Evolutionary conservation across 2,797 vertebrate genomes (phyloP).

Genomic region (Neomorphus geoffroyi): DNA sequence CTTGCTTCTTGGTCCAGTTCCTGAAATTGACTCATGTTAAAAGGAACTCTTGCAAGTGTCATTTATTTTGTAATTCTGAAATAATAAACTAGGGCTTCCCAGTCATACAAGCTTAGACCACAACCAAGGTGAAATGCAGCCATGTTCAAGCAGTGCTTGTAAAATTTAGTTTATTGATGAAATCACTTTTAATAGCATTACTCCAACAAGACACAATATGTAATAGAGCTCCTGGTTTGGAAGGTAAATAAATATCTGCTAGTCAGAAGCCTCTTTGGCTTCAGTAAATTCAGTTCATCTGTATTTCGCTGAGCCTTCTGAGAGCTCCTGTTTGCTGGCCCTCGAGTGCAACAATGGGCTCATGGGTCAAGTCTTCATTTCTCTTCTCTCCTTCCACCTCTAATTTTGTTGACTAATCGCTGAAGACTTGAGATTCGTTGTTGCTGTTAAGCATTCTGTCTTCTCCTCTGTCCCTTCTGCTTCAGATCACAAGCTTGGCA

Average conservation of each 20-base stretch:
- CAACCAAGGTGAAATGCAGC: not conserved
- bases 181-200: not conserved
- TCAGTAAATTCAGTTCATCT: not conserved
- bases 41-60: not conserved
- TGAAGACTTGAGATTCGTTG: not conserved
- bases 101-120: not conserved
- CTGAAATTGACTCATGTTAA: not conserved
- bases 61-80: not conserved
- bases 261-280: not conserved
- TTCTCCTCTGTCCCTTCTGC: not conserved
- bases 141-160: not conserved
- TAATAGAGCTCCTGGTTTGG: not conserved
- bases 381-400: not conserved
- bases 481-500: conserved; percentile 45
- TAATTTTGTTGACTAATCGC: not conserved
- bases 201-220: not conserved
- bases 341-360: accelerated
- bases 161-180: not conserved
- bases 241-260: not conserved
- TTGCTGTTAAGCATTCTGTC: not conserved
- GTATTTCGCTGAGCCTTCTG: not conserved
- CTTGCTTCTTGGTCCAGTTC: not conserved
- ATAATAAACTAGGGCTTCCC: not conserved
- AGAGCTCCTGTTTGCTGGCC: not conserved
- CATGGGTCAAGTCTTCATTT: not conserved